These are phyloP conservation scores for Hoplostethus atlanticus DNA, from an alignment of 2,797 vertebrate genomes.

Conservation along the genomic window DNA sequence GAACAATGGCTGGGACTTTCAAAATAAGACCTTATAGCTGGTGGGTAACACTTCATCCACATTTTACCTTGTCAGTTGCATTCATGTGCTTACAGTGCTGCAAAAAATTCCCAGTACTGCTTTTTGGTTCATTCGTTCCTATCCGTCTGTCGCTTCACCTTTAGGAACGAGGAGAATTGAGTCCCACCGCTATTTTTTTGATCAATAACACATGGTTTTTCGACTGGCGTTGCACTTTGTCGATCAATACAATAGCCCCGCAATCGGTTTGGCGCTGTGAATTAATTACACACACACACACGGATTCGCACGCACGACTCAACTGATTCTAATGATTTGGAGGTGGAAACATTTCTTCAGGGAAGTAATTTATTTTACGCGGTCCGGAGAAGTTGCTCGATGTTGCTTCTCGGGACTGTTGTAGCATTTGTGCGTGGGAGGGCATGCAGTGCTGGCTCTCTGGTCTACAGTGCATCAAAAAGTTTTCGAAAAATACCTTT, in stretches of 20 bases:
- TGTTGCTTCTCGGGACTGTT: slow-evolving; percentile 10
- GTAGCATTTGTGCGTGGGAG: slow-evolving; percentile 16
- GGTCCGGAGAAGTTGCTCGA: slow-evolving; percentile 26
- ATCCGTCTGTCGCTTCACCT: slow-evolving; percentile 29
- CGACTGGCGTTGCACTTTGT: slow-evolving; percentile 50
- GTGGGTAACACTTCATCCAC: no score
- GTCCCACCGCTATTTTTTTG: slow-evolving; percentile 35
- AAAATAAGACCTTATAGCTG: no score
- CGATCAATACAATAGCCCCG: slow-evolving; percentile 61
- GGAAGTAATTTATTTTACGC: slow-evolving; percentile 43
- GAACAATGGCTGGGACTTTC: no score
- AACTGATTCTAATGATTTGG: slow-evolving; percentile 33
- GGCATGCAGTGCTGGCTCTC: slow-evolving; percentile 9
- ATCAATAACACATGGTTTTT: slow-evolving; percentile 68
- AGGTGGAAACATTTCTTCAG: slow-evolving; percentile 46
- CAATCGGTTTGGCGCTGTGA: slow-evolving; percentile 19
- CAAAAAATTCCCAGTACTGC: neutral
- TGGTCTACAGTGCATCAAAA: slow-evolving; percentile 28
- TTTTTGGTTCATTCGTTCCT: neutral
- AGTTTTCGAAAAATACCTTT: slow-evolving; percentile 41
- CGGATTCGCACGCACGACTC: slow-evolving; percentile 7
- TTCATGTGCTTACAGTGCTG: no score
- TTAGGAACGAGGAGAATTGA: neutral
- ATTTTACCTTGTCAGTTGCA: no score
- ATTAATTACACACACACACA: slow-evolving; percentile 53